Evolutionary conservation across 2,888 invertebrate genomes (phyloP).

Genomic region (Andrena marginata): DNA sequence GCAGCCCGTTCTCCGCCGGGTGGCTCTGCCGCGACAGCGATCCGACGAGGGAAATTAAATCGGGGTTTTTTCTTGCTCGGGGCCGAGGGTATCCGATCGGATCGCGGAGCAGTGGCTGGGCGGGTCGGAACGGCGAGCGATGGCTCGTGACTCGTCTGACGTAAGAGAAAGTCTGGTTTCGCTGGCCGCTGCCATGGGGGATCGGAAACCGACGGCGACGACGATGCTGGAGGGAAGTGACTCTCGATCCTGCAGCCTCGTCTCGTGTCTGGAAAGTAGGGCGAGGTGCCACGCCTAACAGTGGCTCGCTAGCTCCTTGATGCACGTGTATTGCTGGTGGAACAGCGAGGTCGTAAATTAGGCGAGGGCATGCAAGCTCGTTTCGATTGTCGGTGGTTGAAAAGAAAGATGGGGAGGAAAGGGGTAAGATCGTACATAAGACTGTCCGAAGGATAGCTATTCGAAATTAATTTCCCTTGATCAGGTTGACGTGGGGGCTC

Average conservation of each 20-base stretch:
- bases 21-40: constrained; percentile 36
- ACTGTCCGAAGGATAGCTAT: no score
- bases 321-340: constrained; percentile 34
- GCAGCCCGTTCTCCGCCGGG: constrained; percentile 5
- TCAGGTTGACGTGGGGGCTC: no score
- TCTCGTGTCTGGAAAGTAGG: constrained; percentile 68
- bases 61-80: constrained; percentile 21
- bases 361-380: no score
- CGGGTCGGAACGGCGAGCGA: constrained; percentile 54
- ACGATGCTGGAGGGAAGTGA: constrained; percentile 64
- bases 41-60: constrained; percentile 62
- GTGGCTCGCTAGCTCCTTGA: constrained; percentile 43
- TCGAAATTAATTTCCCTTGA: no score
- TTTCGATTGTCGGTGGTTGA: no score
- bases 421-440: no score
- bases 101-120: constrained; percentile 45
- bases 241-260: constrained; percentile 64
- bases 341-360: no score
- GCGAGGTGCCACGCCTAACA: constrained; percentile 68
- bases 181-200: constrained; percentile 39
- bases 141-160: constrained; percentile 53
- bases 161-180: constrained; percentile 66
- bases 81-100: constrained; percentile 44
- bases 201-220: constrained; percentile 62
- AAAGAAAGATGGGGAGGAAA: no score